phyloP scores from a whole-genome alignment of 2,797 vertebrate species.

The Sebastes reedi region DNA sequence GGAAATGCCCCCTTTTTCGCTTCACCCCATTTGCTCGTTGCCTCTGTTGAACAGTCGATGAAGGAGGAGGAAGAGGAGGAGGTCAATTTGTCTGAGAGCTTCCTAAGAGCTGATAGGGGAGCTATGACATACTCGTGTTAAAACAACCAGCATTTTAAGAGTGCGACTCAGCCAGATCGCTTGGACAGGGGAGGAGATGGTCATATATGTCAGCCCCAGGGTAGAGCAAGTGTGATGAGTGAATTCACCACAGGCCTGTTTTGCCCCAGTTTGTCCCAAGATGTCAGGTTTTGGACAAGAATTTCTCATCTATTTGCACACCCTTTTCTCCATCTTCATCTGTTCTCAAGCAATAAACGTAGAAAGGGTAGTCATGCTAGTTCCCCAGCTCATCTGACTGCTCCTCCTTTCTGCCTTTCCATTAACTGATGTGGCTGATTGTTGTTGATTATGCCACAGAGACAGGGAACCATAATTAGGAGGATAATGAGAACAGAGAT shows the following conservation, averaged over 20 bases:
- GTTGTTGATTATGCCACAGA: constrained; percentile 80
- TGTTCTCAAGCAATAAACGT: constrained; percentile 12
- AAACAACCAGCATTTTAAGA: constrained; percentile 50
- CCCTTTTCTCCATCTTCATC: background rate
- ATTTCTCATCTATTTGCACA: background rate
- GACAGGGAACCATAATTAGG: constrained; percentile 76
- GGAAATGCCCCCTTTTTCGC: constrained; percentile 61
- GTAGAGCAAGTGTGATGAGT: constrained; percentile 36
- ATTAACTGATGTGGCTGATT: constrained; percentile 79
- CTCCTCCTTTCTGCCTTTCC: constrained; percentile 62
- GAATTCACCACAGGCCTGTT: constrained; percentile 43
- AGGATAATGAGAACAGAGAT: constrained; percentile 79
- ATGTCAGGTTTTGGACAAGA: constrained; percentile 43
- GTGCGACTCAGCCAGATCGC: constrained; percentile 28
- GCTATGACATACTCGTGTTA: constrained; percentile 49
- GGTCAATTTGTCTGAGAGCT: constrained; percentile 57
- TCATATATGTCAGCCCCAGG: constrained; percentile 46
- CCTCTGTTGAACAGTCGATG: constrained; percentile 46
- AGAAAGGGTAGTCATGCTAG: constrained; percentile 20
- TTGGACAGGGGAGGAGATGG: constrained; percentile 23
- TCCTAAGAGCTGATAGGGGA: constrained; percentile 42
- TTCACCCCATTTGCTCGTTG: constrained; percentile 62
- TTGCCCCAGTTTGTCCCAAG: constrained; percentile 55
- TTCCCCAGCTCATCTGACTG: constrained; percentile 55
- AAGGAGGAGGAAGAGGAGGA: constrained; percentile 25